Percentiles rank a stretch among this genome's conserved stretches.
Evolutionary conservation across 2,888 invertebrate genomes (phyloP).

Genomic region (Trichopria drosophilae): DNA sequence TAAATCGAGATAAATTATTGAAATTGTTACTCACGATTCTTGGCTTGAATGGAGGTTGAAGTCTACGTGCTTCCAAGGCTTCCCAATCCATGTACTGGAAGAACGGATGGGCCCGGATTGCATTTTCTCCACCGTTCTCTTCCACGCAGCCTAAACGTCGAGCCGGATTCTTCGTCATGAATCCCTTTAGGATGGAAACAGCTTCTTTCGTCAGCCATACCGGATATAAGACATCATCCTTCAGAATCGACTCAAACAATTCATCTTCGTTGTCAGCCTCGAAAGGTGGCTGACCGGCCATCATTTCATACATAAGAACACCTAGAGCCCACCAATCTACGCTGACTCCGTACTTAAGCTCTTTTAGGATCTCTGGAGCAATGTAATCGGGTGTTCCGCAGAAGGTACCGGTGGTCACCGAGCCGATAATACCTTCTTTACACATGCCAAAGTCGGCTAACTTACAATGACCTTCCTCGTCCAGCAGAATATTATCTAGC

Average conservation of each 20-base stretch:
- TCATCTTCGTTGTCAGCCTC: slow-evolving; percentile 99
- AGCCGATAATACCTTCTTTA: slow-evolving; percentile 92
- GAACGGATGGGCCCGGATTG: slow-evolving; percentile 88
- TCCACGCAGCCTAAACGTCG: slow-evolving; percentile 90
- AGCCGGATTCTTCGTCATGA: slow-evolving; percentile 96
- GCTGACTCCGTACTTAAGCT: slow-evolving; percentile 86
- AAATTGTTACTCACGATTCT: slow-evolving; percentile 74
- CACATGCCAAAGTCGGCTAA: slow-evolving; percentile 98
- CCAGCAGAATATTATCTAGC: slow-evolving; percentile 96
- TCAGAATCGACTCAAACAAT: slow-evolving; percentile 96
- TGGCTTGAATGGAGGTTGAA: slow-evolving; percentile 97
- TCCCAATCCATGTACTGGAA: slow-evolving; percentile 97
- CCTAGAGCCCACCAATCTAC: slow-evolving; percentile 98
- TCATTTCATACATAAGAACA: slow-evolving; percentile 98
- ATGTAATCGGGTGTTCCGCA: slow-evolving; percentile 99
- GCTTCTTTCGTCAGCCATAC: slow-evolving; percentile 94
- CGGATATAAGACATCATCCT: slow-evolving; percentile 97
- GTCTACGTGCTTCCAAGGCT: slow-evolving; percentile 83
- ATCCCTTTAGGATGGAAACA: slow-evolving; percentile 87
- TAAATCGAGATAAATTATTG: slow-evolving; percentile 6
- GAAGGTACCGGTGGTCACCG: slow-evolving; percentile 86
- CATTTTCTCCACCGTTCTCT: slow-evolving; percentile 74
- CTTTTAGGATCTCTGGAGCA: slow-evolving; percentile 95
- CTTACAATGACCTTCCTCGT: slow-evolving; percentile 93
- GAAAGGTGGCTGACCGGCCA: slow-evolving; percentile 99